Conservation (phyloP, 2,113 vertebrate genomes). For the Callopanchax toddi region DNA sequence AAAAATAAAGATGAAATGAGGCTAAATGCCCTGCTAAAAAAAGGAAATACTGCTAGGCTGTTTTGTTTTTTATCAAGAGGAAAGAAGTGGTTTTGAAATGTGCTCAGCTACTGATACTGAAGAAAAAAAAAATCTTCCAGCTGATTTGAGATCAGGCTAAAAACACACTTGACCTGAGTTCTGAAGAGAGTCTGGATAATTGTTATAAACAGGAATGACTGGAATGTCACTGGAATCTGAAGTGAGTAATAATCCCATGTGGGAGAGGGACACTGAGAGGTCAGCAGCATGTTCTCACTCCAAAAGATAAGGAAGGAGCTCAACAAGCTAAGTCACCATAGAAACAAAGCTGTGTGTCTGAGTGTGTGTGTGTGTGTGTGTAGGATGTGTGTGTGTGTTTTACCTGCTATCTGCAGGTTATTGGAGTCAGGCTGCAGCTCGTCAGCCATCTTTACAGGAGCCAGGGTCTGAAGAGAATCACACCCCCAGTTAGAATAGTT, state of each 20-base stretch:
- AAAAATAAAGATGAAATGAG: background rate
- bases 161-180: constrained; percentile 10
- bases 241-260: constrained; percentile 36
- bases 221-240: constrained; percentile 66
- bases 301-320: constrained; percentile 14
- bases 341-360: background rate
- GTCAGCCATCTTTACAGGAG: constrained; percentile 76
- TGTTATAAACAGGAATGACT: constrained; percentile 38
- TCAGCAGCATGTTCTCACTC: constrained; percentile 25
- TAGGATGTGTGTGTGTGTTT: constrained; percentile 23
- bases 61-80: no score
- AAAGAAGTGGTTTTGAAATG: no score
- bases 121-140: background rate
- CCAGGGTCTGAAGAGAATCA: constrained; percentile 57
- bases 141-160: background rate
- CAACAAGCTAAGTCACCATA: constrained; percentile 11
- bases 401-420: constrained; percentile 75
- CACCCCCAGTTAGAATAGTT: background rate
- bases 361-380: constrained; percentile 20
- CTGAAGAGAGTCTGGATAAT: constrained; percentile 16
- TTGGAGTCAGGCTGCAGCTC: constrained; percentile 66
- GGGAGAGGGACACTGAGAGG: constrained; percentile 53
- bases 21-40: background rate
- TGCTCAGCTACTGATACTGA: no score
- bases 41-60: no score